Evolutionary conservation across 2,888 invertebrate species (phyloP).

Genomic region (Operophtera brumata): DNA sequence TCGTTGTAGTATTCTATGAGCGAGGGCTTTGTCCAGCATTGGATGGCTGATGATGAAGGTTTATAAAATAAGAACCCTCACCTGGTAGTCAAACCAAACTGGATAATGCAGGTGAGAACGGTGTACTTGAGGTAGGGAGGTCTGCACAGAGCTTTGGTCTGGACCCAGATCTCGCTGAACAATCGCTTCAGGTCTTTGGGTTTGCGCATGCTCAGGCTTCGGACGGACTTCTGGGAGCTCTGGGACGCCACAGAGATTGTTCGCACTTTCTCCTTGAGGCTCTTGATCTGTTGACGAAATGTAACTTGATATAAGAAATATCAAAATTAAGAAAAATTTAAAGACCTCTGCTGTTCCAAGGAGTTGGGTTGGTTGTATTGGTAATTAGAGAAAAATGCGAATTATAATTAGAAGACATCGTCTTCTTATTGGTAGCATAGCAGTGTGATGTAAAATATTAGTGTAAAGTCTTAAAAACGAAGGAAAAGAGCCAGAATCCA

Average conservation of each 20-base stretch:
- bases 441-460: too few species aligned
- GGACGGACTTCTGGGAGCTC: conserved; percentile 83
- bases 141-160: conserved; percentile 87
- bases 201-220: conserved; percentile 85
- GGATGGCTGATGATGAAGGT: background rate
- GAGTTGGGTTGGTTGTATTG: too few species aligned
- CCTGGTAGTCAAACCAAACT: conserved; percentile 91
- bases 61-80: conserved; percentile 45
- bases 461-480: too few species aligned
- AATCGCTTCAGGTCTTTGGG: conserved; percentile 86
- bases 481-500: too few species aligned
- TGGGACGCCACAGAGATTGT: conserved; percentile 83
- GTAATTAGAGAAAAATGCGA: too few species aligned
- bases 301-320: background rate
- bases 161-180: conserved; percentile 85
- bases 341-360: too few species aligned
- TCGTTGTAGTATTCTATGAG: background rate
- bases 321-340: too few species aligned
- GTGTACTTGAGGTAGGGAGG: conserved; percentile 89
- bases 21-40: background rate
- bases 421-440: too few species aligned
- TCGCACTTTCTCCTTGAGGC: conserved; percentile 84
- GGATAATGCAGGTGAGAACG: conserved; percentile 87
- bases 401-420: too few species aligned
- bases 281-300: conserved; percentile 79